Conservation (phyloP, 2,797 vertebrate species). For the Amblyraja radiata region DNA sequence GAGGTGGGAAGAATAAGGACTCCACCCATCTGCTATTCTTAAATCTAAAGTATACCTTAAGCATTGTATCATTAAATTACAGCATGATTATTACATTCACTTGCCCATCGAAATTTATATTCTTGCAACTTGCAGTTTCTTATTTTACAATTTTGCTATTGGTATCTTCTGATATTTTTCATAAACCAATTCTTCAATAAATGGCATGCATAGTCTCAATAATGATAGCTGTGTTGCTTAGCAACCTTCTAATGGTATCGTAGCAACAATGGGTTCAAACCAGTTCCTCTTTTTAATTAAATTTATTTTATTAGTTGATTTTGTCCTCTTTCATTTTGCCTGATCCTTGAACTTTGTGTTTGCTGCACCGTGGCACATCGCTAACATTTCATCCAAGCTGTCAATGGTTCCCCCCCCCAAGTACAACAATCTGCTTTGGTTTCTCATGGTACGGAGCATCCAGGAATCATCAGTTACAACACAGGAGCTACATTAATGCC, state of each 20-base stretch:
- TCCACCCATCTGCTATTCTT: neutral
- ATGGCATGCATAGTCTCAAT: neutral
- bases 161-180: neutral
- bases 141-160: neutral
- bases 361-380: neutral
- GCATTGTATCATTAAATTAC: neutral
- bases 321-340: slow-evolving; percentile 22
- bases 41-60: neutral
- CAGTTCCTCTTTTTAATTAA: slow-evolving; percentile 20
- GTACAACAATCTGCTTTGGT: neutral
- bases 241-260: neutral
- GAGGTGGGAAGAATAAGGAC: neutral
- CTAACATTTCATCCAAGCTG: neutral
- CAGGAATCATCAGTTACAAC: neutral
- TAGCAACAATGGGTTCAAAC: slow-evolving; percentile 27
- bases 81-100: neutral
- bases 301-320: slow-evolving; percentile 7
- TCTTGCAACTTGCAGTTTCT: neutral
- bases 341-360: neutral
- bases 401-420: neutral
- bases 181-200: neutral
- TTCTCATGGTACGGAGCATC: neutral
- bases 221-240: neutral
- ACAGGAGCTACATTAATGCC: neutral
- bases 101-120: neutral